Conservation (phyloP, 1,140 invertebrate species). For the Maniola jurtina region DNA sequence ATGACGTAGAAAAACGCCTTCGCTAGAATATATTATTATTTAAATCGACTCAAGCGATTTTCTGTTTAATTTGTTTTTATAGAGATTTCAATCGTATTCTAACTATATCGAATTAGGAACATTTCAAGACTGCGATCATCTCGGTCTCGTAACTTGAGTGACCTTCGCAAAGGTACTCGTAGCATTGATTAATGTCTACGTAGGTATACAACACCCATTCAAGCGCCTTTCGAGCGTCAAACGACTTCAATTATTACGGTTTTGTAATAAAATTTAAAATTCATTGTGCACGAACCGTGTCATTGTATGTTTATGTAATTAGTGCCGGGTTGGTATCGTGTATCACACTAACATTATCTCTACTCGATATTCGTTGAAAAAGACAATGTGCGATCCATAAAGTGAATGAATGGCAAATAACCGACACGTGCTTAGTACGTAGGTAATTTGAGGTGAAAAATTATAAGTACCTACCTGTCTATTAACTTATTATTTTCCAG, state of each 20-base stretch:
- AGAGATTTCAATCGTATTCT: not conserved
- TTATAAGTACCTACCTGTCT: too few species aligned
- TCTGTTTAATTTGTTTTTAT: not conserved
- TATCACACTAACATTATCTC: constrained; percentile 44
- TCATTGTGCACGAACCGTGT: constrained; percentile 26
- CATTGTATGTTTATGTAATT: constrained; percentile 64
- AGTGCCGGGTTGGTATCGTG: constrained; percentile 56
- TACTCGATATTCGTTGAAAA: constrained; percentile 38
- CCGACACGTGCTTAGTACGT: constrained; percentile 31
- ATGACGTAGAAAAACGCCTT: constrained; percentile 16
- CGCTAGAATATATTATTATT: not conserved
- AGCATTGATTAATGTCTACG: constrained; percentile 73
- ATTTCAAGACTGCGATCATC: constrained; percentile 23
- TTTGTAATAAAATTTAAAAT: constrained; percentile 47
- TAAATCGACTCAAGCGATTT: constrained; percentile 5
- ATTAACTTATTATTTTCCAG: too few species aligned
- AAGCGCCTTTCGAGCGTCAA: constrained; percentile 26
- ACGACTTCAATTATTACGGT: constrained; percentile 38
- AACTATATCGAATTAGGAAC: not conserved
- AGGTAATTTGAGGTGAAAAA: too few species aligned
- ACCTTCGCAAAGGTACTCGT: constrained; percentile 63
- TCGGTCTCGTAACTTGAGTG: constrained; percentile 36
- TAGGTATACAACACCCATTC: constrained; percentile 63
- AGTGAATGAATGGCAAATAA: constrained; percentile 60
- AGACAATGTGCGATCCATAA: constrained; percentile 39